Conservation (phyloP, 2,888 invertebrate species). For the Xylota segnis region DNA sequence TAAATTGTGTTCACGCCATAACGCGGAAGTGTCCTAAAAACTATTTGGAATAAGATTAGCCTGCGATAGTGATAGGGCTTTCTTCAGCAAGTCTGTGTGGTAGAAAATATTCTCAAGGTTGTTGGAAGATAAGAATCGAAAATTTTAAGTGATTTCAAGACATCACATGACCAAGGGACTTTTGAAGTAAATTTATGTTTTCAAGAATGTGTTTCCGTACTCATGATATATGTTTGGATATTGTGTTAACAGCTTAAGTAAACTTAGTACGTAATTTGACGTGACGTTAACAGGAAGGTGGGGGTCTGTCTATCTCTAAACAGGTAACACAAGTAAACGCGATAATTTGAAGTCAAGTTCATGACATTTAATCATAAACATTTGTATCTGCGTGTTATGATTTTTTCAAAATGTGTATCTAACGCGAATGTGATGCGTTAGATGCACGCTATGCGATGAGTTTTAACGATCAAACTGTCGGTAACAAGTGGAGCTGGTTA, state of each 20-base stretch:
- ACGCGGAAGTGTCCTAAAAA: conserved; percentile 19
- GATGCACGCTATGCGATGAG: too few species aligned
- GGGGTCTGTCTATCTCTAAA: background rate
- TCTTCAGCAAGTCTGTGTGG: background rate
- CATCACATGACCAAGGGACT: too few species aligned
- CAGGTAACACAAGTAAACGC: background rate
- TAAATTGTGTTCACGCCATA: background rate
- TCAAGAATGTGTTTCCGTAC: background rate
- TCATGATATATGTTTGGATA: background rate
- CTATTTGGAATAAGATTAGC: background rate
- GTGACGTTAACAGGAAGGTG: background rate
- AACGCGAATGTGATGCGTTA: too few species aligned
- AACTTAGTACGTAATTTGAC: background rate
- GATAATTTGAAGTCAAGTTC: background rate
- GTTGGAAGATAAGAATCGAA: background rate
- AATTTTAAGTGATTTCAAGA: background rate
- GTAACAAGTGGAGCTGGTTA: too few species aligned
- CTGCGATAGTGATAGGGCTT: background rate
- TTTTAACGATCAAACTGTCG: too few species aligned
- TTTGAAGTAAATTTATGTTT: background rate
- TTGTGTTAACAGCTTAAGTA: background rate
- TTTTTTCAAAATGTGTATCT: too few species aligned
- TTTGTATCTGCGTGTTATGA: background rate
- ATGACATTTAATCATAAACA: background rate
- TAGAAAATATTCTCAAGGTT: background rate